Evolutionary conservation across 2,888 invertebrate genomes (phyloP).

Genomic region (Platypus cylindrus): DNA sequence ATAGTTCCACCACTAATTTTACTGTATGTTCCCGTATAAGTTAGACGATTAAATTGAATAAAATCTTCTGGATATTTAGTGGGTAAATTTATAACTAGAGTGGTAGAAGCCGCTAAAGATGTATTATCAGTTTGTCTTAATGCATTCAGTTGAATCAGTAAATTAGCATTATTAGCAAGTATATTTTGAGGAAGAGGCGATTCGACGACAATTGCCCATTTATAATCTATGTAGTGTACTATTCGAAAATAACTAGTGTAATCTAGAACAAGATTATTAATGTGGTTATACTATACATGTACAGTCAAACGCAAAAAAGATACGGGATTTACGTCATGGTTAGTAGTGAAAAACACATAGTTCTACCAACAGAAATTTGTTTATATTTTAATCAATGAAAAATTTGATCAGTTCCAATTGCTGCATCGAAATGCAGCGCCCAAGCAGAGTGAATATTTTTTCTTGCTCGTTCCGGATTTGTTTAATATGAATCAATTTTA

Average conservation of each 20-base stretch:
- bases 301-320: no score
- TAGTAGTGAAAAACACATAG: no score
- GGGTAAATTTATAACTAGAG: slow-evolving; percentile 17
- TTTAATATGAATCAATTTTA: no score
- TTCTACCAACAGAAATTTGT: no score
- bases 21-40: slow-evolving; percentile 7
- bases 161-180: slow-evolving; percentile 4
- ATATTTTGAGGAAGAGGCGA: slow-evolving; percentile 7
- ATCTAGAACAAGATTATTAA: slow-evolving; percentile 9
- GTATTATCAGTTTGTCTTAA: slow-evolving; percentile 4
- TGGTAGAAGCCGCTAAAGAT: slow-evolving; percentile 11
- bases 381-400: no score
- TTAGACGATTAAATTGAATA: slow-evolving; percentile 2
- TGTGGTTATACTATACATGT: no score
- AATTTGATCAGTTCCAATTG: no score
- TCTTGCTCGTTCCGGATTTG: no score
- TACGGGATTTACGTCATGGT: no score
- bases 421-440: no score
- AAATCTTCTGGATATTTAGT: slow-evolving; percentile 3
- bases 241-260: slow-evolving; percentile 8
- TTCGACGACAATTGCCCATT: slow-evolving; percentile 7
- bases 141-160: slow-evolving; percentile 14
- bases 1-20: slow-evolving; percentile 5
- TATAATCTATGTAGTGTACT: background rate
- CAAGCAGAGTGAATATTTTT: no score